Conservation (phyloP, 2,113 vertebrate genomes). For the Rhodinocichla rosea region DNA sequence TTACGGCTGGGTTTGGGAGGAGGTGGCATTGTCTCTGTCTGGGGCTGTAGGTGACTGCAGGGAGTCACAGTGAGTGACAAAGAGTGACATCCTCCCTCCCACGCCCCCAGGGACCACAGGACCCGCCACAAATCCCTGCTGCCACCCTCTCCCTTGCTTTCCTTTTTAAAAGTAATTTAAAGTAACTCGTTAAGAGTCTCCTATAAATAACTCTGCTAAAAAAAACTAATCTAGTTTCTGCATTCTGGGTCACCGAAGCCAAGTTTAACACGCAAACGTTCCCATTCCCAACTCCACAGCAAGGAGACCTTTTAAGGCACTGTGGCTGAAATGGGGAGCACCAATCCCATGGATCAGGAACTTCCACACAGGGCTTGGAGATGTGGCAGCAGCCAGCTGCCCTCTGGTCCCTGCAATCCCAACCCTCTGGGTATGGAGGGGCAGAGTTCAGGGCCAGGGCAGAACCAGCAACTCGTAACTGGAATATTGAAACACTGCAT, state of each 20-base stretch:
- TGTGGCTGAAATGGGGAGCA: neutral
- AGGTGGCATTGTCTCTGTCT: fast-evolving
- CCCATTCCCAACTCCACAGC: constrained; percentile 5
- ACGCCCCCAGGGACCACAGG: neutral
- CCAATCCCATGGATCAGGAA: neutral
- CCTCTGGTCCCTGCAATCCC: neutral
- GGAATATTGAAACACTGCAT: neutral
- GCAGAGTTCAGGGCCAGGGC: neutral
- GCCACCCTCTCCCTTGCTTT: neutral
- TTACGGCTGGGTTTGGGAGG: neutral
- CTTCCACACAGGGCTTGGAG: neutral
- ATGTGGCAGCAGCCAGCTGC: neutral
- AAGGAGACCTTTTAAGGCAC: neutral
- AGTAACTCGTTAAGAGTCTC: constrained; percentile 36
- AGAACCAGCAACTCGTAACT: neutral
- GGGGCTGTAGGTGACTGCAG: neutral
- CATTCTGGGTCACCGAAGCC: constrained; percentile 35
- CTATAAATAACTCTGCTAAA: constrained; percentile 56
- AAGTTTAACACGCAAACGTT: neutral
- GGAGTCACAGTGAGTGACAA: neutral
- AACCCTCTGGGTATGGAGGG: neutral
- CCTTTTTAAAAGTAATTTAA: constrained; percentile 4
- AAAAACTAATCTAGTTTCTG: neutral
- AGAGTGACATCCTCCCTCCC: neutral
- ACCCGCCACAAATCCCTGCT: neutral